These are phyloP conservation scores for Perca fluviatilis DNA, from an alignment of 2,113 vertebrate species.

Conservation along the genomic window DNA sequence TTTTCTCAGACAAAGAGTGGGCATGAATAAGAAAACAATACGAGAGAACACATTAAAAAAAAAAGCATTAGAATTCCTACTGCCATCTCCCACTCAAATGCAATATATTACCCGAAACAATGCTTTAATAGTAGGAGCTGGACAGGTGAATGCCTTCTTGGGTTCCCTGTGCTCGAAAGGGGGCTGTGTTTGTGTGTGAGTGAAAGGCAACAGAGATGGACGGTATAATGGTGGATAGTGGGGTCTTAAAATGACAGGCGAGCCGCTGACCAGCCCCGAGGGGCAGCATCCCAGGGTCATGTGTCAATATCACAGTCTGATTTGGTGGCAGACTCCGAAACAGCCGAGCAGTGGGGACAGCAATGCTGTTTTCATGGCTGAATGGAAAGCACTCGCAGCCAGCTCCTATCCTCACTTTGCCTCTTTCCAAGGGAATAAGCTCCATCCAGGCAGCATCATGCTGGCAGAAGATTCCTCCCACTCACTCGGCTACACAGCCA, in stretches of 20 bases:
- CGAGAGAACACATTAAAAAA: not conserved
- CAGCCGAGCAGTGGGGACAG: slow-evolving; percentile 47
- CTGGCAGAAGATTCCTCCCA: slow-evolving; percentile 39
- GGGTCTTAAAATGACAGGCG: slow-evolving; percentile 47
- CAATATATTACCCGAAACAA: slow-evolving; percentile 13
- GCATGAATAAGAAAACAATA: not conserved
- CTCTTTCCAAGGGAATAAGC: slow-evolving; percentile 57
- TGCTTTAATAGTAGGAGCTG: slow-evolving; percentile 7
- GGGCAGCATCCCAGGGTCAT: slow-evolving; percentile 38
- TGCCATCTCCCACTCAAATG: not conserved
- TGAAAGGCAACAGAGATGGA: slow-evolving; percentile 20
- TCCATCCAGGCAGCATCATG: slow-evolving; percentile 48
- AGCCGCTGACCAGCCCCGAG: slow-evolving; percentile 33
- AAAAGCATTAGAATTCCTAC: slow-evolving; percentile 6
- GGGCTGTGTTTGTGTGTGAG: not conserved
- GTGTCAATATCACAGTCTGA: slow-evolving; percentile 69
- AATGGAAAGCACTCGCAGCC: slow-evolving; percentile 57
- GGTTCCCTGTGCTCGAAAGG: no score
- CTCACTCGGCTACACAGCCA: slow-evolving; percentile 38
- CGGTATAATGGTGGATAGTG: slow-evolving; percentile 20
- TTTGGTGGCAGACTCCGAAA: slow-evolving; percentile 44
- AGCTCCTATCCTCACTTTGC: slow-evolving; percentile 59
- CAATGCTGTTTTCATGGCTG: slow-evolving; percentile 74
- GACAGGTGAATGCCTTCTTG: slow-evolving; percentile 26
- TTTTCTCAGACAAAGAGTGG: not conserved